Base-by-base conservation (phyloP, 2,888 invertebrate genomes). In the Cephus pygmeus region DNA sequence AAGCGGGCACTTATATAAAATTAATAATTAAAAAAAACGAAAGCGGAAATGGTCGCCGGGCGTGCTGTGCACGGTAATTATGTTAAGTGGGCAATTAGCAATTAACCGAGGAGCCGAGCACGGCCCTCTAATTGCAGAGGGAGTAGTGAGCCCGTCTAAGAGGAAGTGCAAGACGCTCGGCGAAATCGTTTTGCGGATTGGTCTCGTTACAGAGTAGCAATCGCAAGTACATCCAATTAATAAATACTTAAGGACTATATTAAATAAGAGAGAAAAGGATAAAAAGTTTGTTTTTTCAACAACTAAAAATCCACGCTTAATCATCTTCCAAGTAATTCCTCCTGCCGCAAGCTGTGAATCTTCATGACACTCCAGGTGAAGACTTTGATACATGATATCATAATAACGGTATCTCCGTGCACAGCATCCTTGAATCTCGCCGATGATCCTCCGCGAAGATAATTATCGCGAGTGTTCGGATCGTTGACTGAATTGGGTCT, bases 1-100 rank as follows among this genome's bases (percentile, higher is more conserved):
- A 79, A 78, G 80, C 69, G 35, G 31, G 35, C 76, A 76, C 78
- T 78, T 78, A 79, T 76, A 75, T 80, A 75, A 81, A 81, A 82
- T 82, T 79, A 81, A 81, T 81, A 79, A 77, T 71, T 56, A 80
- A 83, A 83, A 83, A 85, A 86, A 87, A 87, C 83, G 84, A 90
- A 88, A 88, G 87, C 88, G 90, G 90, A 90, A 89, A 89, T 88
- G 89, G 87, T 83, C 83, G 83, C 79, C 85, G 84, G 83, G 84
- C 82, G 83, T 86, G 82, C 86, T 88, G 85, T 83, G 87, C 84
- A 85, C 83, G 86, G 87, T 83, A 89, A 89, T 89, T 90, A 90
- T 87, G 88, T 88, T 87, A 87, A 90, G 88, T 88, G 89, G 86
- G 84, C 89, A 90, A 90, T 89, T 89, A 90, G 88, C 86, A 88